Evolutionary conservation across 2,797 vertebrate species (phyloP), one percentile per base, ranked within the genome.

Genomic region (Sandelia bainsii): DNA sequence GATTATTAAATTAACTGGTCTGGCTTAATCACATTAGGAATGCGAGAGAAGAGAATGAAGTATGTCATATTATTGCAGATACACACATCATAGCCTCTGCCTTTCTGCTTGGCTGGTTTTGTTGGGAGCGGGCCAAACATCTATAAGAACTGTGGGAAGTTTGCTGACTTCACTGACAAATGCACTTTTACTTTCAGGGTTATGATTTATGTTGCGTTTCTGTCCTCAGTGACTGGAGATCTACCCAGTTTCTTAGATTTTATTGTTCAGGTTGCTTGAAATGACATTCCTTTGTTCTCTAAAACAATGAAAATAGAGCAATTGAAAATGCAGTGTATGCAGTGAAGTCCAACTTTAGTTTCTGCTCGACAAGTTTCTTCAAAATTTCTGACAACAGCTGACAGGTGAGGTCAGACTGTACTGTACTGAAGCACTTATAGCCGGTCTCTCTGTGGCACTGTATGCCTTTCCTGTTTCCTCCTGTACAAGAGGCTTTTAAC

Each of bases 1-100:
- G 84, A 87, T 93, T 93, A 94, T 93, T 93, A 87, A 87, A 93
- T 94, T 94, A 93, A 91, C 92, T 89, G 71, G 70, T 70, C 79
- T 58, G 71, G 45, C 88, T 85, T 91, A 93, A 94, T 93, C 79
- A 77, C 81, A 92, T 94, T 93, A 92, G 85, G 81, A 91, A 86
- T 85, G 82, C 58, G 62, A 65, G 72, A 79, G 89, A 85, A 79
- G 79, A 75, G 80, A 84, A 89, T 69, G 69, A 81, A 87, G 68
- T 83, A 85, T 91, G 92, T 91, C 89, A 88, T 78, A 85, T 81
- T 81, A 81, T 82, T 50, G 56, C 80, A 84, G 78, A 87, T 67
- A 79, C 77, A 85, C 80, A 81, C 79, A 89, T 89, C 84, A 78
- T 25, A 83, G 73, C 71, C 51, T 67, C 19, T 10, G 78, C 60